Evolutionary conservation across 2,113 vertebrate genomes (phyloP).

Genomic region (human): GRCh38 chr22:33516001-33516500

Average conservation of each 20-base stretch:
- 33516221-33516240: neutral
- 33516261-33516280: neutral
- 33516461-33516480: no score
- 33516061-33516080: neutral
- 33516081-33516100: neutral
- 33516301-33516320: fast-evolving
- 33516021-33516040: fast-evolving
- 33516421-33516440: neutral
- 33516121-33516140: neutral
- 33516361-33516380: neutral
- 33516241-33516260: neutral
- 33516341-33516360: neutral
- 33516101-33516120: neutral
- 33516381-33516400: neutral
- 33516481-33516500: neutral
- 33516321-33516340: neutral
- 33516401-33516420: neutral
- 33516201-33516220: neutral
- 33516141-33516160: neutral
- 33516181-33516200: no score
- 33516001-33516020: fast-evolving
- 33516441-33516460: neutral
- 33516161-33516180: neutral
- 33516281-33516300: fast-evolving
- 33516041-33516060: neutral